Conservation (phyloP, 1,140 invertebrate species). For the Drosophila rufa region DNA sequence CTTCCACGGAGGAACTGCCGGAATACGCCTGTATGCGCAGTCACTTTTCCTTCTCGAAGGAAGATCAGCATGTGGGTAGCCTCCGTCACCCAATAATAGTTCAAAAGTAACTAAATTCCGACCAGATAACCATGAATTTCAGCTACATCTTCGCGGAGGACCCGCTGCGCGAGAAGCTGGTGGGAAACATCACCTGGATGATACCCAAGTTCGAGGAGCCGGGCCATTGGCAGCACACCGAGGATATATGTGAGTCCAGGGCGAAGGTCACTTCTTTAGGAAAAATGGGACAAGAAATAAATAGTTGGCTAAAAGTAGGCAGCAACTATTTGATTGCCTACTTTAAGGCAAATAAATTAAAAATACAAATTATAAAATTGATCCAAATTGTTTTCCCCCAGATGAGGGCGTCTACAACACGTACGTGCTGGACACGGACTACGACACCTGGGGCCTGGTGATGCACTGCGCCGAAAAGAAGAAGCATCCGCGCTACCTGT, state of each 20-base stretch:
- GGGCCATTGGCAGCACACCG: slow-evolving; percentile 93
- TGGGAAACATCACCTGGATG: slow-evolving; percentile 94
- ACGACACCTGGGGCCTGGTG: slow-evolving; percentile 91
- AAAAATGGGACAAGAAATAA: not conserved
- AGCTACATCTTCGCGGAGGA: slow-evolving; percentile 94
- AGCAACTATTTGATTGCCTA: slow-evolving; percentile 2
- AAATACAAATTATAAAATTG: not conserved
- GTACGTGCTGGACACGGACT: slow-evolving; percentile 93
- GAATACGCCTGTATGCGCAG: slow-evolving; percentile 93
- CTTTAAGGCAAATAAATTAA: not conserved
- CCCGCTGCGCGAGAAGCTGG: slow-evolving; percentile 91
- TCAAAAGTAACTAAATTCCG: not conserved
- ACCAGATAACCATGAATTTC: slow-evolving; percentile 93
- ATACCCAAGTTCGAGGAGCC: slow-evolving; percentile 90
- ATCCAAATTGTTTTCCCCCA: slow-evolving; percentile 73
- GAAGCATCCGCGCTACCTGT: slow-evolving; percentile 91
- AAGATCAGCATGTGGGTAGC: slow-evolving; percentile 75
- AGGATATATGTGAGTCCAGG: slow-evolving; percentile 90
- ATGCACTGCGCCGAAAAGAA: slow-evolving; percentile 94
- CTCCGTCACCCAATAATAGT: not conserved
- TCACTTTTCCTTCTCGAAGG: slow-evolving; percentile 87
- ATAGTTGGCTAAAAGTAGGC: not conserved
- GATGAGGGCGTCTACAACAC: slow-evolving; percentile 96
- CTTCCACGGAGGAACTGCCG: slow-evolving; percentile 92
- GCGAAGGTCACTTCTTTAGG: slow-evolving; percentile 10